Evolutionary conservation across 1,140 invertebrate genomes (phyloP).

Genomic region (Aphis gossypii): DNA sequence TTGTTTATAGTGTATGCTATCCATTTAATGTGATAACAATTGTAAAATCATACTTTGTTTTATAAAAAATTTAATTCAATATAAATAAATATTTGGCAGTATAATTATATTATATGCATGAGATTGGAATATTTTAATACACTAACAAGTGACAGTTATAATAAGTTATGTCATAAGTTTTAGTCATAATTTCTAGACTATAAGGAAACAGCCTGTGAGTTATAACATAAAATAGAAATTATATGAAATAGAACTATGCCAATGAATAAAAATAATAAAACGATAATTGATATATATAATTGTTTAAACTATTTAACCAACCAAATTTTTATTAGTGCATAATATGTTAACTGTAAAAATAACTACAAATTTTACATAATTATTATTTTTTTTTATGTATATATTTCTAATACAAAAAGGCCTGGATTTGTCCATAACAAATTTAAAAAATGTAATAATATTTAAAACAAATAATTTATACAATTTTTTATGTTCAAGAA

Average conservation of each 20-base stretch:
- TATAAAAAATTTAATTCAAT: background rate
- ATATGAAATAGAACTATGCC: background rate
- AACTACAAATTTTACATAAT: background rate
- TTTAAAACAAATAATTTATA: background rate
- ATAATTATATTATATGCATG: background rate
- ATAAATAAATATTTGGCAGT: background rate
- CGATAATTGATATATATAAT: background rate
- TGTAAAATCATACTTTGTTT: background rate
- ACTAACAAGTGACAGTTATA: background rate
- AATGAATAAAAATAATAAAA: background rate
- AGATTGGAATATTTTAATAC: background rate
- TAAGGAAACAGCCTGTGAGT: background rate
- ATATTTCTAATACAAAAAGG: background rate
- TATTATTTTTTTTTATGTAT: background rate
- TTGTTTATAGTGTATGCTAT: background rate
- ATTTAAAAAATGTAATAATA: background rate
- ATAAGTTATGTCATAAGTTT: too few species aligned
- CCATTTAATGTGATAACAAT: too few species aligned
- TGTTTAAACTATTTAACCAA: background rate
- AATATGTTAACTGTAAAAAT: background rate
- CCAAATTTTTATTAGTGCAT: background rate
- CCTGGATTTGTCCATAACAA: background rate
- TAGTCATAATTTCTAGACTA: slow-evolving; percentile 5
- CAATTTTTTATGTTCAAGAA: background rate
- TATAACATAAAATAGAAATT: background rate